Percentiles rank a stretch among this genome's conserved stretches.
These are phyloP conservation scores for Caenorhabditis virilis DNA, from an alignment of 2,888 invertebrate species.

Conservation along the genomic window DNA sequence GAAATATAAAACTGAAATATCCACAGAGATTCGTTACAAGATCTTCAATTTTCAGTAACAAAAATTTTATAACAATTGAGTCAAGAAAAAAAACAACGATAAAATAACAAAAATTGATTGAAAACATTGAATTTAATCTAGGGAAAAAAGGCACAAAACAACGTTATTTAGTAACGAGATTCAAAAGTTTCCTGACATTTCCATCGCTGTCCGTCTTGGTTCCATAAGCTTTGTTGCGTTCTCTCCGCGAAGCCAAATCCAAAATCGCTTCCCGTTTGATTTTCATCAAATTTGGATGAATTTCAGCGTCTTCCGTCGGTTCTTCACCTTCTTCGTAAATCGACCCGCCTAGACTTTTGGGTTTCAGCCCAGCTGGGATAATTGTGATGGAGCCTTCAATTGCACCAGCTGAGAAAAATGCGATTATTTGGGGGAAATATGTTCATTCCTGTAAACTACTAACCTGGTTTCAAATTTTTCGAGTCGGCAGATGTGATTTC, in stretches of 20 bases:
- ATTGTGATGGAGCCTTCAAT: slow-evolving; percentile 20
- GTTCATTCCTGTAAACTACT: no score
- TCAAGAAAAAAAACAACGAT: neutral
- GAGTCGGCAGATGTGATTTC: slow-evolving; percentile 14
- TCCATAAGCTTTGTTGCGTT: slow-evolving; percentile 30
- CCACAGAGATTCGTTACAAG: no score
- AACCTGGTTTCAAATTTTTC: slow-evolving; percentile 23
- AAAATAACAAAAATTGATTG: neutral
- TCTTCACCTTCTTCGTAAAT: slow-evolving; percentile 36
- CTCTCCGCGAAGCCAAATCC: slow-evolving; percentile 8
- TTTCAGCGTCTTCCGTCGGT: slow-evolving; percentile 2
- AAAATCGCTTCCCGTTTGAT: slow-evolving; percentile 29
- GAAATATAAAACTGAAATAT: no score
- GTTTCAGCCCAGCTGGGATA: slow-evolving; percentile 20
- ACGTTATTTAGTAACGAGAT: neutral
- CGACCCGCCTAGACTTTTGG: slow-evolving; percentile 17
- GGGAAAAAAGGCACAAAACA: neutral
- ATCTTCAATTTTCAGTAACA: neutral
- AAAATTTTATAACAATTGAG: neutral
- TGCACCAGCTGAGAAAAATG: slow-evolving; percentile 10
- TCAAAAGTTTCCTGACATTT: neutral
- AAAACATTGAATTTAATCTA: neutral
- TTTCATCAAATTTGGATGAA: slow-evolving; percentile 18
- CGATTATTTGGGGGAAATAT: no score
- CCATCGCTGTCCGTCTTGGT: neutral